Conservation (phyloP, 2,888 invertebrate genomes). For the Leucophora obtusa region DNA sequence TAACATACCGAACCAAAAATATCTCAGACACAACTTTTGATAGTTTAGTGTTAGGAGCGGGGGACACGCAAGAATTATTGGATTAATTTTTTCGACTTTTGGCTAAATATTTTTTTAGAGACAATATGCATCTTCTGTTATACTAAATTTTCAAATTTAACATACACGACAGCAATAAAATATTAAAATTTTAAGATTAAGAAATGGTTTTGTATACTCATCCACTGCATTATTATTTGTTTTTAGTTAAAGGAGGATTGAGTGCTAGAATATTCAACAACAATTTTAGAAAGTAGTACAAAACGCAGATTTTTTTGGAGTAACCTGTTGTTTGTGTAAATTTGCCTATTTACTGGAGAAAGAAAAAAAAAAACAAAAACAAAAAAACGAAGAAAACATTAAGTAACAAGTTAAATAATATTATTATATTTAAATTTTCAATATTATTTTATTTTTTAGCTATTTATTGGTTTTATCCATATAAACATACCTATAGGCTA, state of each 20-base stretch:
- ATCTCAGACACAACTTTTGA: not conserved
- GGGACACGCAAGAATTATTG: constrained; percentile 9
- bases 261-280: constrained; percentile 36
- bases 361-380: constrained; percentile 55
- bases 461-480: constrained; percentile 15
- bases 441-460: constrained; percentile 15
- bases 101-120: constrained; percentile 18
- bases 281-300: constrained; percentile 44
- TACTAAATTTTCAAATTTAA: constrained; percentile 35
- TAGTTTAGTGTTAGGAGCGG: not conserved
- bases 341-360: constrained; percentile 61
- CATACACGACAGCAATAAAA: constrained; percentile 44
- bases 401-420: constrained; percentile 52
- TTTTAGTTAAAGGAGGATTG: constrained; percentile 42
- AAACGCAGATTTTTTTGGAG: constrained; percentile 48
- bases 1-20: constrained; percentile 49
- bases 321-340: constrained; percentile 58
- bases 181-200: constrained; percentile 30
- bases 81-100: constrained; percentile 2
- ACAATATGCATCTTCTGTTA: constrained; percentile 19
- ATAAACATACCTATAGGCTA: constrained; percentile 20
- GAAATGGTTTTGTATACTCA: constrained; percentile 54
- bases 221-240: constrained; percentile 40
- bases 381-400: constrained; percentile 60
- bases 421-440: constrained; percentile 30